phyloP scores from a whole-genome alignment of 2,888 invertebrate species.

The Caenorhabditis sp. region DNA sequence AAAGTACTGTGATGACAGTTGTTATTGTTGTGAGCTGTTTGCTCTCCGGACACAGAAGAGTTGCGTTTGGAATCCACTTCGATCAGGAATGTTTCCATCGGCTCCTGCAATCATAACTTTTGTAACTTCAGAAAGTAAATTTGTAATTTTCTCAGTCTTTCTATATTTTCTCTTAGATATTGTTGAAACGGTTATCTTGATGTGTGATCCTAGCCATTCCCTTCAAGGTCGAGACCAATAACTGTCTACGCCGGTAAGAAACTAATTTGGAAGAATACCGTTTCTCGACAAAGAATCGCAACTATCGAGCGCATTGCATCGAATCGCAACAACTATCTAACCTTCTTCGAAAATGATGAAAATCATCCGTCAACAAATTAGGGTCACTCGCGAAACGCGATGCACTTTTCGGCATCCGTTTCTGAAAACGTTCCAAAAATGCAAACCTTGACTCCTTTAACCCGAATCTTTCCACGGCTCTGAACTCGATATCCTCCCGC shows the following conservation, averaged over 20 bases:
- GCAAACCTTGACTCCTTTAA: constrained; percentile 88
- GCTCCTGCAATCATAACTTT: constrained; percentile 64
- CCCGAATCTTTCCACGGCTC: constrained; percentile 93
- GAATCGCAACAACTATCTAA: constrained; percentile 12
- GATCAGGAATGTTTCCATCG: constrained; percentile 81
- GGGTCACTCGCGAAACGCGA: constrained; percentile 12
- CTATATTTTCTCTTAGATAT: no score
- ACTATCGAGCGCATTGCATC: not conserved
- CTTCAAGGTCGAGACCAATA: not conserved
- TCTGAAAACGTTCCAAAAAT: constrained; percentile 25
- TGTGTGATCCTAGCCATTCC: not conserved
- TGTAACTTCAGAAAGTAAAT: not conserved
- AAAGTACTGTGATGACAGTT: constrained; percentile 45
- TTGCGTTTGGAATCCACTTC: constrained; percentile 79
- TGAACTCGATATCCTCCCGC: constrained; percentile 92
- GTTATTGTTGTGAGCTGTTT: constrained; percentile 38
- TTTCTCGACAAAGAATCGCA: not conserved
- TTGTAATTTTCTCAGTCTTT: not conserved
- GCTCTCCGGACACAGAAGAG: constrained; percentile 68
- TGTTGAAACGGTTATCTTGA: not conserved
- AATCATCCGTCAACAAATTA: constrained; percentile 5
- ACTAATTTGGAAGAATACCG: constrained; percentile 15
- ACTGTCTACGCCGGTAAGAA: not conserved
- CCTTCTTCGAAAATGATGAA: constrained; percentile 10
- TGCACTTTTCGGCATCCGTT: constrained; percentile 1